A percentile compares a stretch with the other conserved stretches of the same genome.
phyloP scores from a whole-genome alignment of 1,140 invertebrate species.

The Penaeus japonicus region DNA sequence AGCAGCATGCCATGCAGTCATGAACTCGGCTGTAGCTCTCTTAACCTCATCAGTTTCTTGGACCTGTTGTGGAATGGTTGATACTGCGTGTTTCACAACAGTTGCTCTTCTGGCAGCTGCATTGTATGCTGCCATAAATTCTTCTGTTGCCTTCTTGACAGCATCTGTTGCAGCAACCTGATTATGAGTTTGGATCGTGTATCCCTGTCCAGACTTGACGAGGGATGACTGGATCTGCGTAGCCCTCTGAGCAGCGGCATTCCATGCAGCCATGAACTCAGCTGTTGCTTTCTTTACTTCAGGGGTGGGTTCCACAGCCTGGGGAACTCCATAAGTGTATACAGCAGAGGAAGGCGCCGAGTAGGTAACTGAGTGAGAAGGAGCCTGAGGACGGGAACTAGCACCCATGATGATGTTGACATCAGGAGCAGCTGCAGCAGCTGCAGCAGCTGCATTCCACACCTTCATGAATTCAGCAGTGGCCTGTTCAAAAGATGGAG shows the following conservation, averaged over 20 bases:
- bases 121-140: constrained; percentile 35
- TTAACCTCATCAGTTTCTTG: background rate
- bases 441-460: constrained; percentile 28
- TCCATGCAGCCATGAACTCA: constrained; percentile 40
- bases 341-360: background rate
- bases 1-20: constrained; percentile 21
- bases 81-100: constrained; percentile 11
- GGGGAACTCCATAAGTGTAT: background rate
- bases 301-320: background rate
- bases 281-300: constrained; percentile 32
- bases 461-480: constrained; percentile 24
- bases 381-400: background rate
- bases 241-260: constrained; percentile 30
- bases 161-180: constrained; percentile 23
- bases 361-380: background rate
- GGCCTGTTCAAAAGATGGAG: too few relatives aligned
- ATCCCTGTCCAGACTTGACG: background rate
- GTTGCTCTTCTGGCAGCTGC: constrained; percentile 9
- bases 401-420: constrained; percentile 31
- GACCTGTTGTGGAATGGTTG: background rate
- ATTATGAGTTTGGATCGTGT: background rate
- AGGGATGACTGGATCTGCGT: background rate
- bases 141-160: background rate
- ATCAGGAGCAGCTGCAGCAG: constrained; percentile 32
- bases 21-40: constrained; percentile 13